Evolutionary conservation across 1,140 invertebrate species (phyloP).

Genomic region (Acromyrmex heyeri): DNA sequence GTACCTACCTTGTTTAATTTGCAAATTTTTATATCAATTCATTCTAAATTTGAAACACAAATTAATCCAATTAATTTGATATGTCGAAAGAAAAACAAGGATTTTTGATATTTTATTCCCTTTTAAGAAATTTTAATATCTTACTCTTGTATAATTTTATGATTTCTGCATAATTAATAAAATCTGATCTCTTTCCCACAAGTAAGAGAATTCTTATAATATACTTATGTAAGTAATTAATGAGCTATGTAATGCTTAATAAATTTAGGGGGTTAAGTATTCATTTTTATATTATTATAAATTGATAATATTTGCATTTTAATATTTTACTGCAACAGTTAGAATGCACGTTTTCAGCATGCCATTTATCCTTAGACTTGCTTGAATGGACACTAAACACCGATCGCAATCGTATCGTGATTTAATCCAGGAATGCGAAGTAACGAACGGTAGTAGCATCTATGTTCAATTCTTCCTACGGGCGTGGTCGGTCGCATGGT

Average conservation of each 20-base stretch:
- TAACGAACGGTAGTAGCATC: slow-evolving; percentile 34
- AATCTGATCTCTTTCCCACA: not conserved
- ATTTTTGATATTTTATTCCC: not conserved
- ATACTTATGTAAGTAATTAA: not conserved
- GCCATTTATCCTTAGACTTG: not conserved
- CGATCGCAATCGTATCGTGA: not conserved
- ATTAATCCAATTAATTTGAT: not conserved
- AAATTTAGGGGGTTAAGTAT: not conserved
- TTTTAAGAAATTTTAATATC: not conserved
- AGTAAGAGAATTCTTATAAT: not conserved
- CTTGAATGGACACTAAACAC: not conserved
- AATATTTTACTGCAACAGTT: not conserved
- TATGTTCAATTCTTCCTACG: slow-evolving; percentile 46
- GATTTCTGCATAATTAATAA: not conserved
- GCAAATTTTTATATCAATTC: not conserved
- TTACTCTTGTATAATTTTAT: not conserved
- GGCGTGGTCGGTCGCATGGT: slow-evolving; percentile 68
- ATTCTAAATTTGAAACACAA: no score
- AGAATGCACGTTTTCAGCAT: not conserved
- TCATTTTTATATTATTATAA: not conserved
- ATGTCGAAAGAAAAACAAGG: not conserved
- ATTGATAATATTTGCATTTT: no score
- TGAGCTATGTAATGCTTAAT: not conserved
- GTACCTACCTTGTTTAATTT: not conserved
- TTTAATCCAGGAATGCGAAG: slow-evolving; percentile 26